Percentiles rank a stretch among this genome's conserved stretches.
Conservation (phyloP, 1,140 invertebrate species). For the Nephotettix cincticeps region DNA sequence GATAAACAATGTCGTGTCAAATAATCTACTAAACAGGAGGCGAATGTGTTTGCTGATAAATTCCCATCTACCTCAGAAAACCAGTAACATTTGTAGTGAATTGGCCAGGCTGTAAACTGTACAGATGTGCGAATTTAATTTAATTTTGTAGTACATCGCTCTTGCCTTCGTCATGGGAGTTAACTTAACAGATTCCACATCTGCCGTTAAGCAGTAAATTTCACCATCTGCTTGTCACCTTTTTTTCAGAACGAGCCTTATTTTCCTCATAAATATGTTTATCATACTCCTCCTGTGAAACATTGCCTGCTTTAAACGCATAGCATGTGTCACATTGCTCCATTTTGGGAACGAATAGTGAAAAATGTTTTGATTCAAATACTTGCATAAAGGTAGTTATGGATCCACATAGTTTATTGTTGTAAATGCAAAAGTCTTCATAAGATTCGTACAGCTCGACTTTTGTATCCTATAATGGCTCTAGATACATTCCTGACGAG, state of each 20-base stretch:
- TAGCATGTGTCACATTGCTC: slow-evolving; percentile 20
- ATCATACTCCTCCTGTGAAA: slow-evolving; percentile 16
- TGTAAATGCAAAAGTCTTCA: not conserved
- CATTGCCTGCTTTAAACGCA: slow-evolving; percentile 24
- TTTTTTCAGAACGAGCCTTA: slow-evolving; percentile 26
- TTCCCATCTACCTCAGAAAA: slow-evolving; percentile 21
- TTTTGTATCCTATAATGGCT: slow-evolving; percentile 27
- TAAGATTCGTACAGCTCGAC: slow-evolving; percentile 18
- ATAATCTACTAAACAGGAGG: slow-evolving; percentile 22
- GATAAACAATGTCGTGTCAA: slow-evolving; percentile 16
- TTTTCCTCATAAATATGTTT: slow-evolving; percentile 20
- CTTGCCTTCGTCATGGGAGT: slow-evolving; percentile 40
- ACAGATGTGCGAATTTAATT: slow-evolving; percentile 39
- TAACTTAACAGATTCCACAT: slow-evolving; percentile 39
- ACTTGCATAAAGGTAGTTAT: slow-evolving; percentile 10
- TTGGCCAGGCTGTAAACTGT: slow-evolving; percentile 9
- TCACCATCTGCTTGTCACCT: slow-evolving; percentile 26
- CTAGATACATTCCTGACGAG: slow-evolving; percentile 18
- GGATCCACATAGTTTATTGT: slow-evolving; percentile 14
- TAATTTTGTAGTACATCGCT: slow-evolving; percentile 43
- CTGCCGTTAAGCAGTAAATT: slow-evolving; percentile 35
- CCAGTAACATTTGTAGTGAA: slow-evolving; percentile 14
- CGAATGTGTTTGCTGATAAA: slow-evolving; percentile 22
- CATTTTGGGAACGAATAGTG: slow-evolving; percentile 5
- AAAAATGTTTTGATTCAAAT: slow-evolving; percentile 17